Conservation (phyloP, 2,888 invertebrate genomes). For the Pimpla rufipes region DNA sequence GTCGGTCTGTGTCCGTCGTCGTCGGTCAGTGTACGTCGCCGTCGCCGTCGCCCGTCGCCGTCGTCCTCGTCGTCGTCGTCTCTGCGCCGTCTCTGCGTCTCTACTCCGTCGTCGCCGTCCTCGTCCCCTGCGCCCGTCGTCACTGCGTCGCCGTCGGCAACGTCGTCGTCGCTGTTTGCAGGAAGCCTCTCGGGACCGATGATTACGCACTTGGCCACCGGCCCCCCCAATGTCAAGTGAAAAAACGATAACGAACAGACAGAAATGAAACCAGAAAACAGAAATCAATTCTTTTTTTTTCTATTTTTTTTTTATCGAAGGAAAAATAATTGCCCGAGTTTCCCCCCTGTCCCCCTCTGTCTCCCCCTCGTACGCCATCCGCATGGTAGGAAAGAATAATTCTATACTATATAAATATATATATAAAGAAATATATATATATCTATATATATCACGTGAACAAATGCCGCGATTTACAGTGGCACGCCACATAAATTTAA, state of each 20-base stretch:
- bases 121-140: constrained; percentile 47
- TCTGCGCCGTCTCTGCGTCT: constrained; percentile 76
- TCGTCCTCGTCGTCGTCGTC: constrained; percentile 69
- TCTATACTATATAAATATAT: constrained; percentile 37
- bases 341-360: constrained; percentile 4
- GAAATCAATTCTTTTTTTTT: constrained; percentile 25
- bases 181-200: constrained; percentile 85
- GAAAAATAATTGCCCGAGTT: constrained; percentile 31
- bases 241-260: constrained; percentile 56
- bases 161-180: constrained; percentile 81
- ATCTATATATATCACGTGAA: constrained; percentile 52
- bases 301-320: background rate
- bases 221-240: constrained; percentile 72
- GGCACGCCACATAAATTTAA: constrained; percentile 36
- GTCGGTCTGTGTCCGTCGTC: constrained; percentile 71
- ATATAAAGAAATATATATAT: constrained; percentile 29
- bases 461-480: constrained; percentile 47
- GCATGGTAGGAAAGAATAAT: constrained; percentile 6
- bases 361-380: constrained; percentile 36
- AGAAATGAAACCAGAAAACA: constrained; percentile 37
- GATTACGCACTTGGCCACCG: constrained; percentile 68
- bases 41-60: constrained; percentile 85
- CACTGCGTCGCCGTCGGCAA: constrained; percentile 62
- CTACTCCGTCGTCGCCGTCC: constrained; percentile 69
- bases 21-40: constrained; percentile 69